A percentile compares a stretch with the other conserved stretches of the same genome.
Evolutionary conservation across 2,797 vertebrate genomes (phyloP).

Genomic region (Otus scops): DNA sequence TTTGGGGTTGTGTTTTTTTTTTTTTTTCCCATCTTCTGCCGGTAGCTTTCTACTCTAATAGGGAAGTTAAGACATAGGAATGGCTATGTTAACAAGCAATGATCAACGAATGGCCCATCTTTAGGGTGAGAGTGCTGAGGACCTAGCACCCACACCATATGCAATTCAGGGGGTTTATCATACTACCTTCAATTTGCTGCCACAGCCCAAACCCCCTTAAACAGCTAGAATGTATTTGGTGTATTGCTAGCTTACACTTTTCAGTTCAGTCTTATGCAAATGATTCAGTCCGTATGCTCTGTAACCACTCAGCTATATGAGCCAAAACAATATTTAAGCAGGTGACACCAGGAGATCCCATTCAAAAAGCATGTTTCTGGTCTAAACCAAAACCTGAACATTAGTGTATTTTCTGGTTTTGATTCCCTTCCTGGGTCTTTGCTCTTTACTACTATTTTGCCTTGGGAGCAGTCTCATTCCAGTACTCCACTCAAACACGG

Average conservation of each 20-base stretch:
- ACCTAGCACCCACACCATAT: background rate
- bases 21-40: background rate
- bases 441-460: background rate
- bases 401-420: background rate
- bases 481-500: background rate
- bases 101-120: background rate
- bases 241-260: background rate
- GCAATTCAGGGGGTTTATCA: background rate
- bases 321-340: background rate
- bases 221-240: background rate
- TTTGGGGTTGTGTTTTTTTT: rapidly evolving
- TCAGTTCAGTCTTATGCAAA: background rate
- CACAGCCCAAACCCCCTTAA: background rate
- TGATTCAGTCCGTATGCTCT: background rate
- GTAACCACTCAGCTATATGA: rapidly evolving
- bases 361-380: background rate
- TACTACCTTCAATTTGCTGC: background rate
- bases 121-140: background rate
- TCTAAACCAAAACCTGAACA: background rate
- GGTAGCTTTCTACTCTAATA: background rate
- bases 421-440: background rate
- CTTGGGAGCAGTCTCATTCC: background rate
- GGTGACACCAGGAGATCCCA: background rate
- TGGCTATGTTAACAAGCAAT: background rate
- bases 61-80: background rate